Percentiles rank a stretch among this genome's conserved stretches.
Evolutionary conservation across 2,888 invertebrate species (phyloP).

Genomic region (Altica lythri): DNA sequence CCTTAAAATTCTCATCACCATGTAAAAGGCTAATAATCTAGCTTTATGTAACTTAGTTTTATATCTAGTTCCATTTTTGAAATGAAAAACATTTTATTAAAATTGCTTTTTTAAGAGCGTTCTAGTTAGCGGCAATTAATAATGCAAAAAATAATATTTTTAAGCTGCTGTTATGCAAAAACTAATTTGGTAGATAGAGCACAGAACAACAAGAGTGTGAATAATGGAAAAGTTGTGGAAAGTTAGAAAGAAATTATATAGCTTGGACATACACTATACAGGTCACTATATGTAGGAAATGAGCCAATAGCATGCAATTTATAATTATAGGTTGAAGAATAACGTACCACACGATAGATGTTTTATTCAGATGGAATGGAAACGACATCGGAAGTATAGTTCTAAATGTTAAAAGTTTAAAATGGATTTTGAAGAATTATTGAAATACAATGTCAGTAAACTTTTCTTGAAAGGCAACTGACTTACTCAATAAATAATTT

Average conservation of each 20-base stretch:
- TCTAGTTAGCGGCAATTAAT: not conserved
- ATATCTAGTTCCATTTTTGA: not conserved
- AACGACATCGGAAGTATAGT: too few species aligned
- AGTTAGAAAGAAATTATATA: constrained; percentile 32
- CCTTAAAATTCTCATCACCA: too few species aligned
- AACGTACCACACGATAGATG: constrained; percentile 18
- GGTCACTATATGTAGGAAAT: constrained; percentile 26
- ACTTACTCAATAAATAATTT: too few species aligned
- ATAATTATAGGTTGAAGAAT: constrained; percentile 28
- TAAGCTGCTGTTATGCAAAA: constrained; percentile 1
- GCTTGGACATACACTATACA: constrained; percentile 22
- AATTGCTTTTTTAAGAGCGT: not conserved
- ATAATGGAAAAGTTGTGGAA: constrained; percentile 31
- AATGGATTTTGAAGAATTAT: too few species aligned
- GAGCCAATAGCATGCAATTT: constrained; percentile 34
- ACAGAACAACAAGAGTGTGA: constrained; percentile 28
- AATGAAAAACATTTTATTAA: not conserved
- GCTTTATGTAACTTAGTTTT: too few species aligned
- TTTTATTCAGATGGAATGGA: constrained; percentile 24
- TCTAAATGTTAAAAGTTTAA: too few species aligned
- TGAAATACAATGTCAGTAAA: too few species aligned
- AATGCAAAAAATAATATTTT: constrained; percentile 11
- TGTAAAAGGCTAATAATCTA: too few species aligned
- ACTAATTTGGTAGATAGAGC: constrained; percentile 23
- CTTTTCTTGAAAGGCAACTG: too few species aligned